A percentile compares a stretch with the other conserved stretches of the same genome.
These are phyloP conservation scores for Gryllus bimaculatus DNA, from an alignment of 1,140 invertebrate genomes.

Conservation along the genomic window DNA sequence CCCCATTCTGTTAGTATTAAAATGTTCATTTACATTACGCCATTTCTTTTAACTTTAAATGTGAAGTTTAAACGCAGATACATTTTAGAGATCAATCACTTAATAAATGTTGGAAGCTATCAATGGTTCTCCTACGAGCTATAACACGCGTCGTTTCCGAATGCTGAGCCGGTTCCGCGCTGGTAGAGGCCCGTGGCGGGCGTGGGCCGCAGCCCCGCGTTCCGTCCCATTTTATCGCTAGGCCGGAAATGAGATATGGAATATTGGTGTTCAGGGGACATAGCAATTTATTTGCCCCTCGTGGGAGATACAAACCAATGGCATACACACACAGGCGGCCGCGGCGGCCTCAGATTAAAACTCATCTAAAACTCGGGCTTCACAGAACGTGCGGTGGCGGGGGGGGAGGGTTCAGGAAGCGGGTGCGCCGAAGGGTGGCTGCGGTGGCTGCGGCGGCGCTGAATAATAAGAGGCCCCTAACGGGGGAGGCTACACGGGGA, in stretches of 20 bases:
- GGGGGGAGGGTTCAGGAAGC: too few species aligned
- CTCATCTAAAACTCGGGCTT: not conserved
- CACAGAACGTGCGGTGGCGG: not conserved
- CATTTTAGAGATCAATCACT: too few species aligned
- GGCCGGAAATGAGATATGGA: not conserved
- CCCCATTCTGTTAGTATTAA: too few species aligned
- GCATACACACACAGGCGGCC: not conserved
- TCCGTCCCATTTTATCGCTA: not conserved
- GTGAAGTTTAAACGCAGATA: too few species aligned
- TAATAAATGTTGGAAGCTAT: too few species aligned
- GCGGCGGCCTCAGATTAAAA: not conserved
- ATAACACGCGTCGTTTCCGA: too few species aligned
- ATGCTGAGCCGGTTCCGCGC: too few species aligned
- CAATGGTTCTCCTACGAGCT: too few species aligned
- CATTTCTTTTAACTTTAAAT: too few species aligned
- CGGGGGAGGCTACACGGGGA: not conserved
- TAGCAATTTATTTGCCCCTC: not conserved
- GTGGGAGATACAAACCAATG: slow-evolving; percentile 3
- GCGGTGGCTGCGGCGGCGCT: not conserved
- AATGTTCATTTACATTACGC: too few species aligned
- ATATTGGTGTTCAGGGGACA: not conserved
- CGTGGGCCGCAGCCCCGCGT: too few species aligned
- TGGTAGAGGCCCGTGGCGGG: not conserved
- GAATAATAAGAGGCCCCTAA: not conserved
- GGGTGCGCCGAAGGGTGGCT: not conserved